Conservation (phyloP, 2,797 vertebrate genomes). For the Lates japonicus region DNA sequence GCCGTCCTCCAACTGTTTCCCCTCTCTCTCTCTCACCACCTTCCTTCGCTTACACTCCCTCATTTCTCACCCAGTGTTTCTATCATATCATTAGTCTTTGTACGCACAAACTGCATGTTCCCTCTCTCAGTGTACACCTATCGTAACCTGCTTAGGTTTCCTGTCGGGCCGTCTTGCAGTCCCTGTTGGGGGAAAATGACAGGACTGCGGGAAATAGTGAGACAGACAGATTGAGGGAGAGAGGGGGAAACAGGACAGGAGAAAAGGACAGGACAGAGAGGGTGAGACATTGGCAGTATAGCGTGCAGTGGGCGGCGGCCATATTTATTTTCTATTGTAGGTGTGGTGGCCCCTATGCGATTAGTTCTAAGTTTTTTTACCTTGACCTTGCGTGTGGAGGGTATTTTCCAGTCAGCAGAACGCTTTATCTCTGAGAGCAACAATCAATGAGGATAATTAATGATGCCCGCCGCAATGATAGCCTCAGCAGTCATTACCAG, state of each 20-base stretch:
- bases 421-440: constrained; percentile 99
- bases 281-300: constrained; percentile 27
- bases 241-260: constrained; percentile 34
- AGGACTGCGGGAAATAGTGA: constrained; percentile 41
- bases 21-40: constrained; percentile 21
- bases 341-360: constrained; percentile 89
- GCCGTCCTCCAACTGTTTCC: constrained; percentile 39
- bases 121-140: not conserved
- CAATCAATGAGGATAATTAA: constrained; percentile 99
- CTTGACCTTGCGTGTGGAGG: constrained; percentile 97
- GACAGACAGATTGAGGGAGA: constrained; percentile 49
- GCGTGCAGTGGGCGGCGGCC: constrained; percentile 68
- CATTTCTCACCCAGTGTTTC: constrained; percentile 29
- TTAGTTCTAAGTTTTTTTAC: constrained; percentile 92
- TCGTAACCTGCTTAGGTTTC: constrained; percentile 45
- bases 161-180: constrained; percentile 29
- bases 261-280: constrained; percentile 32
- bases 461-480: constrained; percentile 99
- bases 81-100: constrained; percentile 74
- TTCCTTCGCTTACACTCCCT: constrained; percentile 19
- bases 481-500: constrained; percentile 99
- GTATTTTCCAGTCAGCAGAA: constrained; percentile 99
- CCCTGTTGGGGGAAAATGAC: constrained; percentile 42
- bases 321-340: constrained; percentile 91
- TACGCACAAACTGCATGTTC: constrained; percentile 19